These are phyloP conservation scores for Hydrozoanthus gracilis DNA, from an alignment of 92 coral and sea anemone species.

Conservation along the genomic window DNA sequence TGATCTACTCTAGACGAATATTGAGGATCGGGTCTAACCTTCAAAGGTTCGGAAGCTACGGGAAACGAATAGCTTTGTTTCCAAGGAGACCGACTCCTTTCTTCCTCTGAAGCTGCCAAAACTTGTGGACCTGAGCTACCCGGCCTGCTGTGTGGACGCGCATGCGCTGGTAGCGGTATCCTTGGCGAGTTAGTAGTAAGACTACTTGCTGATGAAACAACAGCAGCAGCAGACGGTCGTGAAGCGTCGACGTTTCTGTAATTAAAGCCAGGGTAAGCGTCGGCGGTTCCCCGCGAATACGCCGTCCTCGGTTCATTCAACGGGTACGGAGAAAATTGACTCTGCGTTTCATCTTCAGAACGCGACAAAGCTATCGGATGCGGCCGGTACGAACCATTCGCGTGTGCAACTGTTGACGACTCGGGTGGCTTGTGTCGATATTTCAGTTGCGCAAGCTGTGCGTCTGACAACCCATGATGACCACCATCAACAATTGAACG, in stretches of 20 bases:
- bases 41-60: conserved; percentile 1
- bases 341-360: background rate
- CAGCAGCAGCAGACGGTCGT: conserved; percentile 21
- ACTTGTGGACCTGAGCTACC: conserved; percentile 13
- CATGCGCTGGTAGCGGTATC: background rate
- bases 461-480: conserved; percentile 33
- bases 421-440: conserved; percentile 40
- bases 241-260: conserved; percentile 37
- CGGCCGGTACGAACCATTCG: conserved; percentile 30
- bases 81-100: conserved; percentile 47
- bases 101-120: conserved; percentile 28
- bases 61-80: conserved; percentile 12
- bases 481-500: conserved; percentile 4
- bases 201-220: conserved; percentile 9
- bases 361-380: conserved; percentile 6
- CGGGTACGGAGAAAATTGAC: conserved; percentile 18
- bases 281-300: conserved; percentile 14
- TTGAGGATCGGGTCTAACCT: conserved; percentile 27
- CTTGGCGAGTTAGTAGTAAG: background rate
- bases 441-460: conserved; percentile 26
- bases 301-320: conserved; percentile 43
- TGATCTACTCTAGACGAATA: conserved; percentile 28
- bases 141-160: conserved; percentile 23
- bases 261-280: conserved; percentile 12
- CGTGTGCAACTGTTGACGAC: conserved; percentile 12